Conservation (phyloP, 2,888 invertebrate species). For the Hirtodrosophila histrioides region DNA sequence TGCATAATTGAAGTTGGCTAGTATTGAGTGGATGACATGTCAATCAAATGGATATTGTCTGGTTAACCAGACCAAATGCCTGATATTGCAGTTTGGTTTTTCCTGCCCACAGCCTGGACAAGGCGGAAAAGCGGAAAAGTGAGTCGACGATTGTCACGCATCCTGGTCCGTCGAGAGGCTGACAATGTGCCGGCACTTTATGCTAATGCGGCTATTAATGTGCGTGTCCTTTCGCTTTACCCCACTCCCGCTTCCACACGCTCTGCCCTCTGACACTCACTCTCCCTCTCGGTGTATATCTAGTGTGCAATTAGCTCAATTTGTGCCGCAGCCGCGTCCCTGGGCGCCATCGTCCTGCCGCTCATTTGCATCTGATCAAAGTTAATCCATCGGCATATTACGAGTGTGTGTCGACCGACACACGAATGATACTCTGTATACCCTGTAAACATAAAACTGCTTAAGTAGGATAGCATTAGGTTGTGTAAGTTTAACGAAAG, state of each 20-base stretch:
- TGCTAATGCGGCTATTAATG: conserved; percentile 75
- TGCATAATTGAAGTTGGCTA: conserved; percentile 52
- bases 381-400: conserved; percentile 75
- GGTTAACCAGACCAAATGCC: conserved; percentile 39
- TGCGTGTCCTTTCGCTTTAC: conserved; percentile 26
- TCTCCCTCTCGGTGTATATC: conserved; percentile 44
- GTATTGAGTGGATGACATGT: conserved; percentile 50
- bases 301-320: conserved; percentile 79
- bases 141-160: conserved; percentile 44
- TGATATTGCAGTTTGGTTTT: conserved; percentile 50
- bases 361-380: conserved; percentile 69
- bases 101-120: background rate
- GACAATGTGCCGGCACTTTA: conserved; percentile 61
- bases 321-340: conserved; percentile 58
- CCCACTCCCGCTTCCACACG: background rate
- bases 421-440: conserved; percentile 17
- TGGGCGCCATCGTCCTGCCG: conserved; percentile 22
- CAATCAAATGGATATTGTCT: conserved; percentile 68
- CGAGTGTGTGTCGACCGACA: conserved; percentile 22
- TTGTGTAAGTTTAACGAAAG: no score
- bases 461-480: background rate
- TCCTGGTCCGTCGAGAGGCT: conserved; percentile 39
- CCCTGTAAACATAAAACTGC: conserved; percentile 8
- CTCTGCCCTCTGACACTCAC: background rate
- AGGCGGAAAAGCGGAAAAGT: background rate